Conservation (phyloP, 2,797 vertebrate genomes). For the Rhinoraja longicauda region DNA sequence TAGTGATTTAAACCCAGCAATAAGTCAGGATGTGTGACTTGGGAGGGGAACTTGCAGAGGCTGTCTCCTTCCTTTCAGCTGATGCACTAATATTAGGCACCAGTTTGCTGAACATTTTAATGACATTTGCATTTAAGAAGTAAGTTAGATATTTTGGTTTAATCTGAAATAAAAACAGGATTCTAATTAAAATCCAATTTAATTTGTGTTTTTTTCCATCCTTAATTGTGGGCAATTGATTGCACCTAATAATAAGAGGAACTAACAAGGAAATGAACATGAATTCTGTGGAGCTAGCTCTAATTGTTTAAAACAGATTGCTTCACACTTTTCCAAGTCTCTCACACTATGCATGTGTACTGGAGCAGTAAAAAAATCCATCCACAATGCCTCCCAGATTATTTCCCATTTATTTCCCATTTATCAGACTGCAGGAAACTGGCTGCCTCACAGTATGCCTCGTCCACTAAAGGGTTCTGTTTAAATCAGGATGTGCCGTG, state of each 20-base stretch:
- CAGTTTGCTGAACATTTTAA: not conserved
- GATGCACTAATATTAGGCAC: not conserved
- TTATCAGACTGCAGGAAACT: not conserved
- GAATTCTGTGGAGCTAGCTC: not conserved
- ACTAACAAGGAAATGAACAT: not conserved
- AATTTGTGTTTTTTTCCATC: not conserved
- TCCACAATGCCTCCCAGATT: too few relatives aligned
- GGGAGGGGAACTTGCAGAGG: too few relatives aligned
- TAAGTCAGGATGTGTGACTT: too few relatives aligned
- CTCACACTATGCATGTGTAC: not conserved
- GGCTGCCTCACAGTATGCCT: not conserved
- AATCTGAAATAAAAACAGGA: not conserved
- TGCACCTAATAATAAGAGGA: not conserved
- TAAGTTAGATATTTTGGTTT: not conserved
- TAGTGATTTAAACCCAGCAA: too few relatives aligned
- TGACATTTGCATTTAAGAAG: not conserved
- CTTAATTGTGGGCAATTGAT: not conserved
- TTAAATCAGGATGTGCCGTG: not conserved
- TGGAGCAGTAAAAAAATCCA: not conserved
- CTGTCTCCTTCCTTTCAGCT: not conserved
- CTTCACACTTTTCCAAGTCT: not conserved
- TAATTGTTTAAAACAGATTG: slow-evolving; percentile 6
- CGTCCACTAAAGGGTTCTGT: not conserved
- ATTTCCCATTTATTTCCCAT: not conserved
- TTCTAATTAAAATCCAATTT: not conserved